These are phyloP conservation scores for Plebejus melissa DNA, from an alignment of 2,888 invertebrate species.

Conservation along the genomic window DNA sequence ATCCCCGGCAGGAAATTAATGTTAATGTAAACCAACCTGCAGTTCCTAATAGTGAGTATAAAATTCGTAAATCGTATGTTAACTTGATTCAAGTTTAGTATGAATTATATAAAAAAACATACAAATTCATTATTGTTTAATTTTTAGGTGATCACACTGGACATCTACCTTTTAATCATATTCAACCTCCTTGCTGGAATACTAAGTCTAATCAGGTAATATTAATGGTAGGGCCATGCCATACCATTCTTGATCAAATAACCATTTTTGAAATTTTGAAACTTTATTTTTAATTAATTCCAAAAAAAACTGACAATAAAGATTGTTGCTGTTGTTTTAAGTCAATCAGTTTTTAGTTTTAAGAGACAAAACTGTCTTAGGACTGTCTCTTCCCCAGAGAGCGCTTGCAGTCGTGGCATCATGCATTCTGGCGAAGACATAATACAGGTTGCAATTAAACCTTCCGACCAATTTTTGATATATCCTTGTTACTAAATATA, in stretches of 20 bases:
- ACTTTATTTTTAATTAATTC: not conserved
- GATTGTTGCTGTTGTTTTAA: not conserved
- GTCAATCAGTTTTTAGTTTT: not conserved
- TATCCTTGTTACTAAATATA: too few species aligned
- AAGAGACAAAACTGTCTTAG: too few species aligned
- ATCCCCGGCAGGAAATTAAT: slow-evolving; percentile 57
- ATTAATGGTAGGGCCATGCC: not conserved
- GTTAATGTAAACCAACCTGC: slow-evolving; percentile 65
- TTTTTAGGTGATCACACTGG: slow-evolving; percentile 53
- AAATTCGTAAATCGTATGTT: slow-evolving; percentile 5
- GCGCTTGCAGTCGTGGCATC: too few species aligned
- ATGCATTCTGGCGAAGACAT: too few species aligned
- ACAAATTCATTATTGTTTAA: slow-evolving; percentile 6
- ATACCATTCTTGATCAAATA: too few species aligned
- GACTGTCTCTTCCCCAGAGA: too few species aligned
- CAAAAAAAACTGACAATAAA: not conserved
- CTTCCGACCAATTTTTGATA: too few species aligned
- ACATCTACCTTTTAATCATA: slow-evolving; percentile 56
- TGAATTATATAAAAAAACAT: not conserved
- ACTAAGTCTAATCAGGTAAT: slow-evolving; percentile 68
- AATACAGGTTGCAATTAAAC: too few species aligned
- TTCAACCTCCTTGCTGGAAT: slow-evolving; percentile 65
- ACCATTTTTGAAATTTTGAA: not conserved
- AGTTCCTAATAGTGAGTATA: slow-evolving; percentile 54
- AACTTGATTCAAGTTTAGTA: not conserved